Conservation (phyloP, 2,797 vertebrate genomes). For the Mustela erminea region DNA sequence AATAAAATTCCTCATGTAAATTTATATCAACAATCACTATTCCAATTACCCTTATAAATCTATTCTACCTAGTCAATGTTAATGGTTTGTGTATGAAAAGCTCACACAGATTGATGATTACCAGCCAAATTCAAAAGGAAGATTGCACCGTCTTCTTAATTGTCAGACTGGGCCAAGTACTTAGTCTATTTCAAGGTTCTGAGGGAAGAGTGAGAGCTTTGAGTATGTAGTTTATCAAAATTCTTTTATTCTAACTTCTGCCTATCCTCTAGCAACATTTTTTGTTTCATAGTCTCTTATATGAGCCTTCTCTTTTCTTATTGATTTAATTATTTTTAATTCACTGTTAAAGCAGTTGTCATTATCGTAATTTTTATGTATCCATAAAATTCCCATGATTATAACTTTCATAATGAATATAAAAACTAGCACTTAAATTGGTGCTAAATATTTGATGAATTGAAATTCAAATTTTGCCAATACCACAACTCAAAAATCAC, state of each 20-base stretch:
- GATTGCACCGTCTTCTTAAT: background rate
- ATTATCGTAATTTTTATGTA: slow-evolving; percentile 57
- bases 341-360: slow-evolving; percentile 41
- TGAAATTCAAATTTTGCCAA: slow-evolving; percentile 46
- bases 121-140: background rate
- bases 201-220: background rate
- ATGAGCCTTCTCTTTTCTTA: slow-evolving; percentile 38
- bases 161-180: background rate
- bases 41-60: slow-evolving; percentile 20
- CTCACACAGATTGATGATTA: background rate
- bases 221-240: background rate
- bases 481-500: background rate
- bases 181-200: background rate
- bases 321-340: slow-evolving; percentile 58
- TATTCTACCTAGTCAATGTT: background rate
- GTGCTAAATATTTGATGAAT: slow-evolving; percentile 49
- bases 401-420: slow-evolving; percentile 50
- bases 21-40: slow-evolving; percentile 6
- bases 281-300: background rate
- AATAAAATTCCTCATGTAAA: slow-evolving; percentile 46
- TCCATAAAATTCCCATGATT: slow-evolving; percentile 52
- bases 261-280: background rate
- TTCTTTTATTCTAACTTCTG: background rate
- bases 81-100: background rate
- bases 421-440: slow-evolving; percentile 31